Base-by-base conservation (phyloP, 2,888 invertebrate genomes). In the Siphlonurus alternatus region DNA sequence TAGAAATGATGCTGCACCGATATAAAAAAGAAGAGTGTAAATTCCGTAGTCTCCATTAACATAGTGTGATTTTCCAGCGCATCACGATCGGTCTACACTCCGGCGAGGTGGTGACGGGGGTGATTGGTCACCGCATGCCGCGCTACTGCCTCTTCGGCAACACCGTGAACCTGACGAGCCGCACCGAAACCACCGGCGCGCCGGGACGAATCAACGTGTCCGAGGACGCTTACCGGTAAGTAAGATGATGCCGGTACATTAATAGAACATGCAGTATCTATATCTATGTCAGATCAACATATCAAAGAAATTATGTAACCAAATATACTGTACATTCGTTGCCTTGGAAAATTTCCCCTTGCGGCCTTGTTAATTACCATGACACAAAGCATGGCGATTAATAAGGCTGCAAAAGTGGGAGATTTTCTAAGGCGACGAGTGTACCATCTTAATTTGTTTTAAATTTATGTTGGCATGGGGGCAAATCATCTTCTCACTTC, bases 41-140 rank as follows among this genome's bases (percentile, higher is more conserved):
- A n/a, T n/a, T n/a, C n/a, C n/a, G n/a, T n/a, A n/a, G n/a, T n/a
- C n/a, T n/a, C n/a, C n/a, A 56, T 56, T 10, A 20, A 20, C 20
- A 7, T 56, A 5, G 5, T 56, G n/a, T 56, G n/a, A 22, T 69
- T 69, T 75, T 74, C 64, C 75, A 93, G 93, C 85, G 87, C 79
- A 90, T 95, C 67, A 94, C 94, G 20, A 93, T 95, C 71, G 94
- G 94, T 2, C 92, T 95, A 68, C 94, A 95, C 73, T 90, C 92
- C 1, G 94, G 94, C 0, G 94, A 94, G 75, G 93, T 93, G 22
- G 93, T 95, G 63, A 94, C 94, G 0, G 94, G 94, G 18, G 94
- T 94, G 5, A 94, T 94, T 68, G 94, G 94, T 1, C 92, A 93
- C 76, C 84, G 93, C 67, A 93, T 94, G 89, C 94, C 94, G 0